Base-by-base conservation (phyloP, 2,113 vertebrate species). In the Pelodiscus sinensis region DNA sequence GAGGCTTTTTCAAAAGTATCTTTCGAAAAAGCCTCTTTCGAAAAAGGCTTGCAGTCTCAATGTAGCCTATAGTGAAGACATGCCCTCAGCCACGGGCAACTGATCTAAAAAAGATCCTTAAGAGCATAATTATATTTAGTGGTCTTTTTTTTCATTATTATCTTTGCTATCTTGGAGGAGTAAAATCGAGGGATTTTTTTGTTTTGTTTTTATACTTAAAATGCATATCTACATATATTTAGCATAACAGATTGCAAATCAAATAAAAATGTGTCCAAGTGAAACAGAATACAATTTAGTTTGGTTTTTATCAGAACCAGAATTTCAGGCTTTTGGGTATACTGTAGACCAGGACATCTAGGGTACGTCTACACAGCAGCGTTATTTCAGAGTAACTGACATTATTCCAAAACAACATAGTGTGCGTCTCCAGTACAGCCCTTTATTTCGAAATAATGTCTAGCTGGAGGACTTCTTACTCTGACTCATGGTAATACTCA, bases 321-420 rank as follows among this genome's bases (percentile, higher is more conserved):
- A 29, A 9, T 62, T 0, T 0, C 24, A 2, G 9, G 81, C 35
- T 79, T 51, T 35, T 82, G 11, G 31, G 92, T 68, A 21, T 25
- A 60, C 29, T 56, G 27, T 11, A 85, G 25, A 31, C 14, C 84
- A 89, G 58, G 86, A 79, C 18, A 35, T 60, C 73, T 44, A 44
- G 44, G 44, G 44, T 44, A 44, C 6, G 44, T 44, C 44, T 44
- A 44, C 44, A 44, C 44, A 44, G 44, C 44, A 44, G 44, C 44
- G 44, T 44, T 44, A 44, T 44, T 44, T 44, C 44, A 44, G 44
- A 44, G 44, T 44, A 44, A 44, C 44, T 44, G 44, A 44, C 5
- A 6, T 44, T 44, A 44, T 44, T 44, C 44, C 44, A 6, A 44
- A 44, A 44, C 44, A 44, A 44, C 44, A 6, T 44, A 44, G 44